Percentiles rank a stretch among this genome's conserved stretches.
Evolutionary conservation across 2,113 vertebrate genomes (phyloP).

Genomic region (Sprattus sprattus): DNA sequence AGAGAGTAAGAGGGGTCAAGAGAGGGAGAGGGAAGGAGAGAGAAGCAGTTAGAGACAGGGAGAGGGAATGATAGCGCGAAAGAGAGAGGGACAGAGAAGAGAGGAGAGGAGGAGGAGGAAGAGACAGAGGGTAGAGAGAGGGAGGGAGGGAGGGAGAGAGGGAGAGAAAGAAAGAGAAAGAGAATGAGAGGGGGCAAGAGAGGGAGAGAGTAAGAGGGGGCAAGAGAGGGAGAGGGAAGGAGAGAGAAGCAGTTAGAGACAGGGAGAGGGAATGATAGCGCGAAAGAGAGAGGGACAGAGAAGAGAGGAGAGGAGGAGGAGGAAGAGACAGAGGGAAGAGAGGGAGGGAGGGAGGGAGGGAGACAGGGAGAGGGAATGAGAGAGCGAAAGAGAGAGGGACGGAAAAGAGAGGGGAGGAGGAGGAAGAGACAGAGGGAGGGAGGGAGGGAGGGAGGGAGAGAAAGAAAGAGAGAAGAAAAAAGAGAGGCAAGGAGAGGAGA

Average conservation of each 20-base stretch:
- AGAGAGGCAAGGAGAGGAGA: neutral
- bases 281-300: neutral
- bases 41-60: neutral
- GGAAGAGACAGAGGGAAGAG: neutral
- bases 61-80: too few relatives aligned
- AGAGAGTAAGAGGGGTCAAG: neutral
- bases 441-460: neutral
- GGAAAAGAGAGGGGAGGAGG: neutral
- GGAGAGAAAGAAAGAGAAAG: neutral
- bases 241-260: neutral
- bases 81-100: too few relatives aligned
- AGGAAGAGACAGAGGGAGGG: neutral
- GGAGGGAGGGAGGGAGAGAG: neutral
- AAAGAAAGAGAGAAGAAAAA: neutral
- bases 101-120: neutral
- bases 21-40: neutral
- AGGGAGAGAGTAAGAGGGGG: neutral
- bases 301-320: neutral
- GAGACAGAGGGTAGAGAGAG: neutral
- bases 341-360: conserved; percentile 18
- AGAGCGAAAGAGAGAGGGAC: neutral
- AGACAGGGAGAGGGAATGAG: neutral
- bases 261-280: neutral
- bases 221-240: neutral
- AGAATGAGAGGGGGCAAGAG: neutral